Evolutionary conservation across 2,888 invertebrate genomes (phyloP).

Genomic region (Thereva unica): DNA sequence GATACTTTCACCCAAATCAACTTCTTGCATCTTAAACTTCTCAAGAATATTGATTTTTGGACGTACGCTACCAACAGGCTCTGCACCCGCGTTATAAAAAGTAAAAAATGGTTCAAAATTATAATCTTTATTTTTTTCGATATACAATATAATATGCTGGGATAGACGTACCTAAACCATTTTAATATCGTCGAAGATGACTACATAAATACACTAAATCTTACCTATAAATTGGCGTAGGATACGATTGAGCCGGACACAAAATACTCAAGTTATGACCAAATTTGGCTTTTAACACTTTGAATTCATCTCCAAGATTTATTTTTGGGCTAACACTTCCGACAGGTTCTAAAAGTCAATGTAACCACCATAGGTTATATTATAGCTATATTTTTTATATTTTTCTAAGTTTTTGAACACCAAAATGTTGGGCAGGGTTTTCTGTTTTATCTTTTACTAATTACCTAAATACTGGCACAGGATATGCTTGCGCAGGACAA

Average conservation of each 20-base stretch:
- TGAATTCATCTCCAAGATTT: slow-evolving; percentile 67
- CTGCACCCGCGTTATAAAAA: slow-evolving; percentile 46
- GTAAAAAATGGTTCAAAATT: too few species aligned
- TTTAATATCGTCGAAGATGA: too few species aligned
- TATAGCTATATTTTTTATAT: too few species aligned
- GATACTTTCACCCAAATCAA: slow-evolving; percentile 54
- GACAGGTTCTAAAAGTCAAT: slow-evolving; percentile 61
- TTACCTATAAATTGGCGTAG: slow-evolving; percentile 73
- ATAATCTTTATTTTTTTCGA: too few species aligned
- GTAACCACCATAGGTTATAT: neutral
- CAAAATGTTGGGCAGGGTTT: slow-evolving; percentile 1
- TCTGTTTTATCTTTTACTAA: neutral
- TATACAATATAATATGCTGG: too few species aligned
- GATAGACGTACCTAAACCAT: too few species aligned
- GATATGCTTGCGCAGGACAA: slow-evolving; percentile 69
- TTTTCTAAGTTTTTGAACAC: too few species aligned
- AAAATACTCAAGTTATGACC: slow-evolving; percentile 64
- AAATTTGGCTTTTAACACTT: slow-evolving; percentile 60
- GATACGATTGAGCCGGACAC: slow-evolving; percentile 78
- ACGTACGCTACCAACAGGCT: slow-evolving; percentile 65
- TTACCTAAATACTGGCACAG: slow-evolving; percentile 62
- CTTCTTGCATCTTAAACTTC: slow-evolving; percentile 54
- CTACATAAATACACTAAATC: too few species aligned
- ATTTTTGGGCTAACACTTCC: slow-evolving; percentile 66
- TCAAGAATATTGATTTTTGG: slow-evolving; percentile 64